Conservation (phyloP, 2,888 invertebrate species). For the Eilema griseolum region DNA sequence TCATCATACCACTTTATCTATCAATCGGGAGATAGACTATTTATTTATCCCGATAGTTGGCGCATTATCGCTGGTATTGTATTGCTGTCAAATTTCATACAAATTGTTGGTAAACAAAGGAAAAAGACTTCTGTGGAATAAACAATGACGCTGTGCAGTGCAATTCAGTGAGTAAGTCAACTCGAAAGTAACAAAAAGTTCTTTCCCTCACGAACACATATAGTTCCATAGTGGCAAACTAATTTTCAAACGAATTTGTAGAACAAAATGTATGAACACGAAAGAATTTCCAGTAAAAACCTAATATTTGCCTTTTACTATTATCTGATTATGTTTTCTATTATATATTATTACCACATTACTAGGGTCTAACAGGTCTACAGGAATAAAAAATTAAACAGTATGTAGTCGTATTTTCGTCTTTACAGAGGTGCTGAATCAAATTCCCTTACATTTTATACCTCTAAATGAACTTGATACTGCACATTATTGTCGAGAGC, state of each 20-base stretch:
- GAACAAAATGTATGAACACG: not conserved
- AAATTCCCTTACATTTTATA: not conserved
- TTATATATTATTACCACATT: too few relatives aligned
- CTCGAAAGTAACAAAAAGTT: too few relatives aligned
- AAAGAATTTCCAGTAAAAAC: not conserved
- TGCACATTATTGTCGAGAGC: constrained; percentile 36
- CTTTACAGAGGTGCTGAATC: not conserved
- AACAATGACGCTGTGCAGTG: too few relatives aligned
- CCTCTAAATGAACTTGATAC: constrained; percentile 2
- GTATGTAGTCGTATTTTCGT: not conserved
- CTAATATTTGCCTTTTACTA: not conserved
- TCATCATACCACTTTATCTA: too few relatives aligned
- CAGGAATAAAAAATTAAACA: not conserved
- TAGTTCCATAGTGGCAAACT: not conserved
- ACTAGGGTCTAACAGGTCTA: not conserved
- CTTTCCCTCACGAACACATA: not conserved
- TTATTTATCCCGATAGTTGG: too few relatives aligned
- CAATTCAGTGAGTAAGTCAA: too few relatives aligned
- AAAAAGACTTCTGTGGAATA: too few relatives aligned
- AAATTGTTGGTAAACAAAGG: too few relatives aligned
- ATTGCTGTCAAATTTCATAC: too few relatives aligned
- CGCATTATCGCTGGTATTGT: too few relatives aligned
- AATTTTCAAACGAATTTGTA: not conserved
- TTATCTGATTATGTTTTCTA: not conserved
- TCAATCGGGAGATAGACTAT: too few relatives aligned